Conservation (phyloP, 2,888 invertebrate genomes). For the Trichopoda pennipes region DNA sequence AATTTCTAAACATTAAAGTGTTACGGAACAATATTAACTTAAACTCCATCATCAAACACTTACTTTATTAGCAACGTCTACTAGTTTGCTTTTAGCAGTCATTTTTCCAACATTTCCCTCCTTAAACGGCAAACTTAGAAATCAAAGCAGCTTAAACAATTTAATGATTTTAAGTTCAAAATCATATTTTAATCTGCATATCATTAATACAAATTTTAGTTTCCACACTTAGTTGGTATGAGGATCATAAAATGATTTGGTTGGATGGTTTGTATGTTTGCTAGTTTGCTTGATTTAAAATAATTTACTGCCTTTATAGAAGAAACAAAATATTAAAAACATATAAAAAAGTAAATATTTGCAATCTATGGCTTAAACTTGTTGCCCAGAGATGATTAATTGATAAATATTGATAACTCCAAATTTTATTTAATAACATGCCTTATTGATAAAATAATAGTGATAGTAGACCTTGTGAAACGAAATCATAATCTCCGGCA, state of each 20-base stretch:
- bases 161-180: conserved; percentile 63
- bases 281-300: conserved; percentile 34
- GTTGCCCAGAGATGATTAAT: neutral
- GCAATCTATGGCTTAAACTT: neutral
- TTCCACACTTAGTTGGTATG: conserved; percentile 44
- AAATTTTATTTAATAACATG: no score
- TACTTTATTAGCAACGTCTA: neutral
- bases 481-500: no score
- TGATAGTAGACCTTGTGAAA: no score
- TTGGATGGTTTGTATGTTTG: conserved; percentile 3
- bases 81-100: neutral
- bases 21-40: conserved; percentile 15
- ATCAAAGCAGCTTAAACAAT: conserved; percentile 57
- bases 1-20: conserved; percentile 7
- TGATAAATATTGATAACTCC: neutral
- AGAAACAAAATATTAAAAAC: neutral
- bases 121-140: conserved; percentile 27
- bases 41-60: conserved; percentile 27
- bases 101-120: neutral
- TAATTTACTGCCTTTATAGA: conserved; percentile 58
- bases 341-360: neutral
- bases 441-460: no score
- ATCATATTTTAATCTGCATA: conserved; percentile 68
- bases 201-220: conserved; percentile 65
- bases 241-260: conserved; percentile 5